phyloP scores from a whole-genome alignment of 2,888 invertebrate species.

The Ormyrus nitidulus region DNA sequence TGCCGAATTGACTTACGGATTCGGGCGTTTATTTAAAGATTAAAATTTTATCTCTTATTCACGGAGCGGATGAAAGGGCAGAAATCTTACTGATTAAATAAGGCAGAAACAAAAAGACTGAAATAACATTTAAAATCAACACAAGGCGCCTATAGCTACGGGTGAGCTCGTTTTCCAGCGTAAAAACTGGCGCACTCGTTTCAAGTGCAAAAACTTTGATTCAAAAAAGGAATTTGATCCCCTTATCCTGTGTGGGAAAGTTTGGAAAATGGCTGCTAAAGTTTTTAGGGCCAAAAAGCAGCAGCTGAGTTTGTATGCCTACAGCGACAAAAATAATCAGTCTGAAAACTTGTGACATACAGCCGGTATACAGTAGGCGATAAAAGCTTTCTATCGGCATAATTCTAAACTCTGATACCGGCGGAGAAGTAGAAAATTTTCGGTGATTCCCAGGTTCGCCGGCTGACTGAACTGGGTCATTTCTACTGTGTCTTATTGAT shows the following conservation, averaged over 20 bases:
- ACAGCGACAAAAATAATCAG: slow-evolving; percentile 14
- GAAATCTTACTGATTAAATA: too few relatives aligned
- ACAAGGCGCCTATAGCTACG: too few relatives aligned
- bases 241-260: slow-evolving; percentile 1
- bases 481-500: too few relatives aligned
- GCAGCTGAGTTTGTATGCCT: neutral
- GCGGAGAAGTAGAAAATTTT: neutral
- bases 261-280: slow-evolving; percentile 11
- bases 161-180: too few relatives aligned
- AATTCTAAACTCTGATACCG: slow-evolving; percentile 8
- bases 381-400: slow-evolving; percentile 13
- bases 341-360: slow-evolving; percentile 8
- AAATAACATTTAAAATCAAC: too few relatives aligned
- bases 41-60: too few relatives aligned
- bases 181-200: neutral
- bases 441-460: neutral
- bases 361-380: neutral
- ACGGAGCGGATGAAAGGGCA: too few relatives aligned
- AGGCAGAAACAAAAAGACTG: too few relatives aligned
- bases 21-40: too few relatives aligned
- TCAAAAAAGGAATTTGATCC: slow-evolving; percentile 2
- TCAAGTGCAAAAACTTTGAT: slow-evolving; percentile 5
- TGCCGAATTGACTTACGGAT: too few relatives aligned
- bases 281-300: slow-evolving; percentile 3
- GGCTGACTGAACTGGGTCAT: too few relatives aligned